A percentile compares a stretch with the other conserved stretches of the same genome.
These are phyloP conservation scores for Prenolepis imparis DNA, from an alignment of 2,888 invertebrate genomes.

Conservation along the genomic window DNA sequence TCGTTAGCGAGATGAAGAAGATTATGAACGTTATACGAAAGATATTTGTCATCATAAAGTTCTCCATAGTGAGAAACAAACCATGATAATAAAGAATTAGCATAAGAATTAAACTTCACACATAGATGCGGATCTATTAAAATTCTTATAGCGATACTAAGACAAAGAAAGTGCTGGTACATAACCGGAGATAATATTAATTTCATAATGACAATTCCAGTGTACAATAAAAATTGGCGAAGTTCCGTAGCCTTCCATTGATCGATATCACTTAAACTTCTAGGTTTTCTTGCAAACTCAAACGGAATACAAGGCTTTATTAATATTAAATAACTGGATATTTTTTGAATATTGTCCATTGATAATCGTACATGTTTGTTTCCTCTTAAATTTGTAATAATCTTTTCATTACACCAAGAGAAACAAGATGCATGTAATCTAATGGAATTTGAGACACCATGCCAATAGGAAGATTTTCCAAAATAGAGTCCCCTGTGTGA, in stretches of 20 bases:
- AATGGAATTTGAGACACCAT: neutral
- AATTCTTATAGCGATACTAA: slow-evolving; percentile 2
- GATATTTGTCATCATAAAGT: neutral
- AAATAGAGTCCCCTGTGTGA: neutral
- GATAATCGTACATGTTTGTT: no score
- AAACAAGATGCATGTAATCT: slow-evolving; percentile 16
- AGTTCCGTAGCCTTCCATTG: neutral
- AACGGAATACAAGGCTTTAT: no score
- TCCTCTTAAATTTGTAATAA: no score
- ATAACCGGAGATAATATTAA: no score
- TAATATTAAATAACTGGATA: no score
- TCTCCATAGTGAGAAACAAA: neutral
- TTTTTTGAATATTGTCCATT: no score
- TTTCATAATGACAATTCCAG: no score
- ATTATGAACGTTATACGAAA: neutral
- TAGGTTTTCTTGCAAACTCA: neutral
- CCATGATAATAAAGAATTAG: neutral
- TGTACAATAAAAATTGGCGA: slow-evolving; percentile 6
- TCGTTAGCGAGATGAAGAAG: neutral
- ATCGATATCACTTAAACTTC: neutral
- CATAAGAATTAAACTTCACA: neutral
- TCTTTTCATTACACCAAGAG: no score
- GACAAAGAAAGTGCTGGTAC: neutral
- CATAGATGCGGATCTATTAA: neutral
- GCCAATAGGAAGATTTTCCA: neutral